Base-by-base conservation (phyloP, 2,888 invertebrate species). In the Bellardia bayeri region DNA sequence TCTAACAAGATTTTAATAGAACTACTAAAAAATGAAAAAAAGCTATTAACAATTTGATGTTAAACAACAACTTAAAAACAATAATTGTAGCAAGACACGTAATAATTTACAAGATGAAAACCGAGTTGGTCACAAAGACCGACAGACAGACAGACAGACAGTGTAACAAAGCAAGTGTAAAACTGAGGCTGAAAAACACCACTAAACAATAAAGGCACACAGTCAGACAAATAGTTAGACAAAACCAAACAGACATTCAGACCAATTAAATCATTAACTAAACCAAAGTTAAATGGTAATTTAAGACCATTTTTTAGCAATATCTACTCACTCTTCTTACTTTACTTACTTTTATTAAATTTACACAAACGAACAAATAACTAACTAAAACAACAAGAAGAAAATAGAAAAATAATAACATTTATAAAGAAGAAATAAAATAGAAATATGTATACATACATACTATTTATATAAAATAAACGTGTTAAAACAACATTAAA, bases 251-350 rank as follows among this genome's bases (percentile, higher is more conserved):
- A 37, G 14, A 4, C 58, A 58, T 68, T 61, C 56, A 76, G 37
- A 85, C 45, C 56, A 82, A 82, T 74, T 82, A 74, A 82, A 82
- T 37, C 56, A 82, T 74, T 78, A 80, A 75, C 63, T 69, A 69
- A 75, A 82, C 68, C 82, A 82, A 82, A 78, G 68, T 76, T 84
- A 82, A 87, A 83, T 86, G 71, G 76, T 56, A 81, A 86, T 78
- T 61, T 74, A n/a, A 75, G 76, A 78, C 78, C 72, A 58, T 79
- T 79, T 66, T 11, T 14, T 23, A 64, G 71, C 58, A 84, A 64
- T 64, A 71, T 33, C 61, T 37, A 61, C 45, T 79, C 23, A n/a
- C n/a, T n/a, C n/a, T n/a, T n/a, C n/a, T n/a, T n/a, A n/a, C n/a
- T n/a, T n/a, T n/a, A 56, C 42, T 23, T 9, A 37, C 7, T 63